Evolutionary conservation across 2,888 invertebrate genomes (phyloP), one percentile per base, ranked within the genome.

Genomic region (Ferdinandea cuprea): DNA sequence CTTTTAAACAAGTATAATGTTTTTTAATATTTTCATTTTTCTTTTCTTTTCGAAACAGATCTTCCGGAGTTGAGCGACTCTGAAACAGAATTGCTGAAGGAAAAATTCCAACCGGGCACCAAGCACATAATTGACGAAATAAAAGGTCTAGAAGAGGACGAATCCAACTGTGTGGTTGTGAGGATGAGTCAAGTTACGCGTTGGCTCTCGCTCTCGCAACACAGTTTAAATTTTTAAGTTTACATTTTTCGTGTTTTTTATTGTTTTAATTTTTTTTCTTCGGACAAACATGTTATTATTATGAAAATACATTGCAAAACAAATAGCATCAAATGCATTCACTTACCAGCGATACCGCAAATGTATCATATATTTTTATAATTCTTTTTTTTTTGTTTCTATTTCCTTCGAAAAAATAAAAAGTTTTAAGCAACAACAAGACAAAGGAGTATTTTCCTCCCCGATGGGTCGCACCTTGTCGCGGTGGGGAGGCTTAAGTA

Each of bases 401-500:
- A n/a, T n/a, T n/a, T n/a, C n/a, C n/a, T 35, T 13, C 2, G 9
- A 25, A 28, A 13, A 66, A 32, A 76, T 13, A 61, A 68, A 63
- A 13, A 44, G 9, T 17, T 48, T 35, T n/a, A 37, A 56, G 28
- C 11, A 42, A 58, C 4, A 13, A 44, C 9, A 15, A 30, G 42
- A 6, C 3, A 35, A 37, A 13, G 6, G 7, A 13, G 9, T 35
- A 4, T 11, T 1, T 32, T 72, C 69, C 69, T 65, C 63, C 40
- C 69, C 50, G 42, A 48, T 42, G 80, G 74, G 80, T 74, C 76
- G 59, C 59, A 81, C 80, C 80, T 81, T 81, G 80, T 54, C 71
- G 80, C n/a, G 80, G 80, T 81, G 76, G 63, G 65, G 76, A 59
- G 80, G 76, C 76, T 76, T 69, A 81, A 52, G 74, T 69, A 69